These are phyloP conservation scores for Rhinoderma darwinii DNA, from an alignment of 2,113 vertebrate genomes.

Conservation along the genomic window DNA sequence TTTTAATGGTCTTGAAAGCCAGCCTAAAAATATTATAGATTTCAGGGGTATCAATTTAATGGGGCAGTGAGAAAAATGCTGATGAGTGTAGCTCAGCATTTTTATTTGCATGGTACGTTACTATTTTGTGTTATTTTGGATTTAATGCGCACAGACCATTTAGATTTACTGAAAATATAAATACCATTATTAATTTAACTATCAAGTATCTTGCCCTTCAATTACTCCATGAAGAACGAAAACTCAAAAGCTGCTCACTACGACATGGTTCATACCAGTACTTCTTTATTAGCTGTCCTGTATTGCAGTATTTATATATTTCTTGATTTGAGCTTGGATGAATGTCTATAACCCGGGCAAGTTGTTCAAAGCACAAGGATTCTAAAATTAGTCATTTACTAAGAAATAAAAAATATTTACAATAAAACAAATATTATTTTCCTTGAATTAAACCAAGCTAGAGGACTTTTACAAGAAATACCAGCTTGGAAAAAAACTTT, in stretches of 20 bases:
- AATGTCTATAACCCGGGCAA: neutral
- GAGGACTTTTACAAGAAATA: neutral
- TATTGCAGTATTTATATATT: constrained; percentile 30
- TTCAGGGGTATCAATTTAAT: neutral
- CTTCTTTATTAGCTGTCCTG: constrained; percentile 32
- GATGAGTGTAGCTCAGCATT: neutral
- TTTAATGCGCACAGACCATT: neutral
- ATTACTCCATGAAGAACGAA: neutral
- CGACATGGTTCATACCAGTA: constrained; percentile 19
- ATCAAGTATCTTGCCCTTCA: neutral
- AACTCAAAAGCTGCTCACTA: constrained; percentile 17
- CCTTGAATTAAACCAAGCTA: neutral
- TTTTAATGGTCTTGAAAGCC: too few species aligned
- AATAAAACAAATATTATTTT: neutral
- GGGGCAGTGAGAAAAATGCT: neutral
- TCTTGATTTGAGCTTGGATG: constrained; percentile 19
- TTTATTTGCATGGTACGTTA: neutral
- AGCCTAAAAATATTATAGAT: neutral
- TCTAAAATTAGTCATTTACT: constrained; percentile 4
- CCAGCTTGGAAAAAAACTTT: neutral
- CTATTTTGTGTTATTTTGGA: neutral
- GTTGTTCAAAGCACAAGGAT: constrained; percentile 23
- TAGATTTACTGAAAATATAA: neutral
- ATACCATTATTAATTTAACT: neutral
- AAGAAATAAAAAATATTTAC: neutral